Evolutionary conservation across 1,140 invertebrate genomes (phyloP), one percentile per base, ranked within the genome.

Genomic region (Diabrotica virgifera): DNA sequence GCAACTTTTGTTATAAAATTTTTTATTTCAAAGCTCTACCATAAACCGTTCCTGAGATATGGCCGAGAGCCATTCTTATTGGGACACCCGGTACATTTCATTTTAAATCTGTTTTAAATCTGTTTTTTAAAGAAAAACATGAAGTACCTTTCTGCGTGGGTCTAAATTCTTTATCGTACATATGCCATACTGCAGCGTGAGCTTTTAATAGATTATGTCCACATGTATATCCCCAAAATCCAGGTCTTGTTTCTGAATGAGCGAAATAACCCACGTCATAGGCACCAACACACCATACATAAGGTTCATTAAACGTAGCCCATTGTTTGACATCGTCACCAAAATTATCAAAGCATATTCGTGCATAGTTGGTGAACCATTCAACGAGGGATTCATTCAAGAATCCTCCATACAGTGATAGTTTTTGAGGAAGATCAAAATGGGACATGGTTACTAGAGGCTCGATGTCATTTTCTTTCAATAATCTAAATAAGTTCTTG

Each of bases 401-500:
- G 70, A 68, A 77, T 13, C 76, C 77, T 8, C 72, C 76, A 11
- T 72, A 35, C 7, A 74, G 71, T 65, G 77, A 68, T 8, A 80
- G 62, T 6, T 55, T 50, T 66, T 76, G 65, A 6, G 78, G 80
- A 35, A 70, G 52, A 64, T 77, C 76, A 68, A 69, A 76, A 59
- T 76, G 74, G 52, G 60, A 75, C 8, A 76, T 52, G 0, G 75
- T 86, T 70, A 89, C 86, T 77, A 89, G 77, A 3, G 88, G 86
- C 69, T 84, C 76, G 52, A 90, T 89, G 52, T 82, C 82, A 46
- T 84, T 81, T 50, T 77, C 78, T 0, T 85, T 71, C 3, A 90
- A 74, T 60, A 82, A 82, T 70, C 86, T 77, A 8, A 90, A 82
- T 0, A 90, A 72, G 24, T 83, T 80, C 64, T 87, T 84, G 74